Percentiles rank a stretch among this genome's conserved stretches.
These are phyloP conservation scores for Dicyrtoma fusca DNA, from an alignment of 2,888 invertebrate genomes.

Conservation along the genomic window DNA sequence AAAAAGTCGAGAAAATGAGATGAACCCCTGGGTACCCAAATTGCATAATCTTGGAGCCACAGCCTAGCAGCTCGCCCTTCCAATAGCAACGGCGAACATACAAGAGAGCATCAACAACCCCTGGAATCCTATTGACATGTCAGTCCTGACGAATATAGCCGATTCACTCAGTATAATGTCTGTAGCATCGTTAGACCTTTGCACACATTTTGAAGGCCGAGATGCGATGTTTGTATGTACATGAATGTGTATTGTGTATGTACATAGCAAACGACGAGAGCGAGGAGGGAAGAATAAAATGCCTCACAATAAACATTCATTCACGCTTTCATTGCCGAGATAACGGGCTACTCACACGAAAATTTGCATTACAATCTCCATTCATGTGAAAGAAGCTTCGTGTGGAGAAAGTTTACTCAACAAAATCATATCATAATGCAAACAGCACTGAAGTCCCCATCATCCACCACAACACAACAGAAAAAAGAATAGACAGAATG, in stretches of 20 bases:
- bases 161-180: not conserved
- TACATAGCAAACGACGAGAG: not conserved
- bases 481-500: too few relatives aligned
- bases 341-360: constrained; percentile 12
- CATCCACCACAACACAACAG: too few relatives aligned
- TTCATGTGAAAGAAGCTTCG: constrained; percentile 24
- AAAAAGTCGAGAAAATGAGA: constrained; percentile 7
- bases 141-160: constrained; percentile 2
- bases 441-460: too few relatives aligned
- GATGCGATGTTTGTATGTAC: too few relatives aligned
- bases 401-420: constrained; percentile 11
- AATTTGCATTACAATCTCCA: constrained; percentile 31
- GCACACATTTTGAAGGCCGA: too few relatives aligned
- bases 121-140: constrained; percentile 25
- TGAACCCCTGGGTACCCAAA: constrained; percentile 27
- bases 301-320: constrained; percentile 5
- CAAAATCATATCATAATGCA: too few relatives aligned
- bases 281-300: not conserved
- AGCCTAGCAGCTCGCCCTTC: not conserved
- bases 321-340: not conserved
- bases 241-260: too few relatives aligned
- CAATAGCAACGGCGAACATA: not conserved
- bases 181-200: too few relatives aligned
- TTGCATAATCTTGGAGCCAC: constrained; percentile 23
- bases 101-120: constrained; percentile 15